A percentile compares a stretch with the other conserved stretches of the same genome.
phyloP scores from a whole-genome alignment of 2,113 vertebrate species.

The Azemiops feae region DNA sequence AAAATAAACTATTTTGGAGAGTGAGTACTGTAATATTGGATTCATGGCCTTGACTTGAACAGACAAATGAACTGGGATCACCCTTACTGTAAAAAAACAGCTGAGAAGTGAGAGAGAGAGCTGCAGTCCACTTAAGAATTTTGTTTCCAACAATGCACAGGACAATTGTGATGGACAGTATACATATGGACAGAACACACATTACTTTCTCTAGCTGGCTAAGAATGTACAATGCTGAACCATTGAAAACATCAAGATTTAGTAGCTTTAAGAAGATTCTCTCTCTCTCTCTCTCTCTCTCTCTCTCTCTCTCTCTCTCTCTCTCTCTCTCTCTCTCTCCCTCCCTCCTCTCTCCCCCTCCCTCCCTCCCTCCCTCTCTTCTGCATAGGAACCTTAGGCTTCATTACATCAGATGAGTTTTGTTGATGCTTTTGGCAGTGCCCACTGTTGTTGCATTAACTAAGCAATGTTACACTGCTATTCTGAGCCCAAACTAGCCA shows the following conservation, averaged over 20 bases:
- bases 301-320: background rate
- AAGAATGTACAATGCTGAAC: background rate
- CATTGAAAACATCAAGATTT: background rate
- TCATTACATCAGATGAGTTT: background rate
- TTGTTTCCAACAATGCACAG: background rate
- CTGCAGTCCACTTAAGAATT: background rate
- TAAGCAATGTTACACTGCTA: constrained; percentile 5
- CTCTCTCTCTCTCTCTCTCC: too few species aligned
- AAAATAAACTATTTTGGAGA: background rate
- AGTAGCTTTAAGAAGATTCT: background rate
- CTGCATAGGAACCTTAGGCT: background rate
- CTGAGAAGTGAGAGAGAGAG: background rate
- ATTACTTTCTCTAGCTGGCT: background rate
- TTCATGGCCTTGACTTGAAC: background rate
- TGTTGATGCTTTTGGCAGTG: constrained; percentile 4
- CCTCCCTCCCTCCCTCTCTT: background rate
- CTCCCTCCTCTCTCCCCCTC: background rate
- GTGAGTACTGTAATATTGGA: background rate
- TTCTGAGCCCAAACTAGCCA: background rate
- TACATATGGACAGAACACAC: background rate
- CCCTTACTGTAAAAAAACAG: background rate
- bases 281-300: too few species aligned
- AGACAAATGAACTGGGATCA: background rate
- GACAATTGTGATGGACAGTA: background rate
- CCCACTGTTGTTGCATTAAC: background rate